Conservation (phyloP, 2,113 vertebrate species). For the Nettapus auritus region DNA sequence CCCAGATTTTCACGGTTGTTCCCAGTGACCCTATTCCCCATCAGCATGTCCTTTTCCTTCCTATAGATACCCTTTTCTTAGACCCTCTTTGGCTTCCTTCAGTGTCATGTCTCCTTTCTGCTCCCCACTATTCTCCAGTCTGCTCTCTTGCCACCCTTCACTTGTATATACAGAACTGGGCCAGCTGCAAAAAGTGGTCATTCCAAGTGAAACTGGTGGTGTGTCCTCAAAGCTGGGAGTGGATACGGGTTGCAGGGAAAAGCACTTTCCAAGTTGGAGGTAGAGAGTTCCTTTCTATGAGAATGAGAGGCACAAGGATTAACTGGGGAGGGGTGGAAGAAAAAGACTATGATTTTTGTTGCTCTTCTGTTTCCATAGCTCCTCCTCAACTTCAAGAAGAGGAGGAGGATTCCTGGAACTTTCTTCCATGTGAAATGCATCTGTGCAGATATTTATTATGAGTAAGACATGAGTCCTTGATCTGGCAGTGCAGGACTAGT, state of each 20-base stretch:
- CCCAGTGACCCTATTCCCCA: neutral
- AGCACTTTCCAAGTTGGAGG: slow-evolving; percentile 23
- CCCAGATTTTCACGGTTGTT: neutral
- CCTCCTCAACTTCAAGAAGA: neutral
- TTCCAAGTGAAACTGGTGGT: slow-evolving; percentile 41
- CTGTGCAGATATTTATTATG: neutral
- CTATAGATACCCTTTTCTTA: neutral
- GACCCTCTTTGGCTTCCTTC: neutral
- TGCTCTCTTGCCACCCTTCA: slow-evolving; percentile 41
- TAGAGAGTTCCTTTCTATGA: neutral
- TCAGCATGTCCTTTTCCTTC: neutral
- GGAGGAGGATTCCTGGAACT: neutral
- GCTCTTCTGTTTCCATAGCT: neutral
- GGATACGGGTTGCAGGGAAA: neutral
- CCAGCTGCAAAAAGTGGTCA: slow-evolving; percentile 32
- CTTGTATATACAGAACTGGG: slow-evolving; percentile 6
- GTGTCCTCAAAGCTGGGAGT: slow-evolving; percentile 8
- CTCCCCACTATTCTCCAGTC: slow-evolving; percentile 38
- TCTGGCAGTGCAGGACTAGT: neutral
- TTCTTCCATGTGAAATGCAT: neutral
- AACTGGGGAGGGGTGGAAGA: neutral
- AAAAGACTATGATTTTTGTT: neutral
- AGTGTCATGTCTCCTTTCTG: slow-evolving; percentile 40
- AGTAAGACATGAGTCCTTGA: neutral
- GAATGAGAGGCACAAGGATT: slow-evolving; percentile 1